These are phyloP conservation scores for Hofmannophila pseudospretella DNA, from an alignment of 2,888 invertebrate species.

Conservation along the genomic window DNA sequence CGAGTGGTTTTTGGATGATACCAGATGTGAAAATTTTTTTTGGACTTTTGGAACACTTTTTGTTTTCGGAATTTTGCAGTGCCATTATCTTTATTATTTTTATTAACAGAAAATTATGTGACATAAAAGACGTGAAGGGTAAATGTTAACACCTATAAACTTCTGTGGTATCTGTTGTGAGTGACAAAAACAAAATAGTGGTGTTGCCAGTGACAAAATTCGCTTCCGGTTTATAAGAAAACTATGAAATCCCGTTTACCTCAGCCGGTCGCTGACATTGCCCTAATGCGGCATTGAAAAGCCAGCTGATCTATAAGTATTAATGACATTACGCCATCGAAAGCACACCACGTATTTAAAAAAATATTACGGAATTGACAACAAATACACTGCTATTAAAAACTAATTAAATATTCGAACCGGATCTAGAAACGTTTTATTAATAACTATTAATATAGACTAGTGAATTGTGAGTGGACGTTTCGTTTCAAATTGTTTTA, in stretches of 20 bases:
- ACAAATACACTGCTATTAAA: conserved; percentile 24
- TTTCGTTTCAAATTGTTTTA: not conserved
- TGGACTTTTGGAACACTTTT: not conserved
- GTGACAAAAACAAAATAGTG: not conserved
- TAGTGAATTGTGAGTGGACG: not conserved
- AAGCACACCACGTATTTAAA: conserved; percentile 8
- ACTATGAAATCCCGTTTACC: not conserved
- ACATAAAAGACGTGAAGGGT: not conserved
- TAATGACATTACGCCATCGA: no score
- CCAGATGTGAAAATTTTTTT: no score
- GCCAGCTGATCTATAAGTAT: conserved; percentile 5
- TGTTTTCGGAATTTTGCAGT: no score
- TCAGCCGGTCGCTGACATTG: conserved; percentile 9
- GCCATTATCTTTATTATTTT: not conserved
- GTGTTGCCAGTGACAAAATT: not conserved
- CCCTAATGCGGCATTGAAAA: conserved; percentile 17
- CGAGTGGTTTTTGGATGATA: no score
- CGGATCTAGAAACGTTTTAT: conserved; percentile 16
- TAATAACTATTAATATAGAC: conserved; percentile 1
- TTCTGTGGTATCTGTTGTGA: not conserved
- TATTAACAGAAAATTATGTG: not conserved
- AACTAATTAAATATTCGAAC: conserved; percentile 23
- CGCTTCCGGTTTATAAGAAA: not conserved
- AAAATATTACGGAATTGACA: conserved; percentile 13
- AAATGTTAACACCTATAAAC: not conserved